Conservation (phyloP, 2,797 vertebrate species). For the Catharus ustulatus region DNA sequence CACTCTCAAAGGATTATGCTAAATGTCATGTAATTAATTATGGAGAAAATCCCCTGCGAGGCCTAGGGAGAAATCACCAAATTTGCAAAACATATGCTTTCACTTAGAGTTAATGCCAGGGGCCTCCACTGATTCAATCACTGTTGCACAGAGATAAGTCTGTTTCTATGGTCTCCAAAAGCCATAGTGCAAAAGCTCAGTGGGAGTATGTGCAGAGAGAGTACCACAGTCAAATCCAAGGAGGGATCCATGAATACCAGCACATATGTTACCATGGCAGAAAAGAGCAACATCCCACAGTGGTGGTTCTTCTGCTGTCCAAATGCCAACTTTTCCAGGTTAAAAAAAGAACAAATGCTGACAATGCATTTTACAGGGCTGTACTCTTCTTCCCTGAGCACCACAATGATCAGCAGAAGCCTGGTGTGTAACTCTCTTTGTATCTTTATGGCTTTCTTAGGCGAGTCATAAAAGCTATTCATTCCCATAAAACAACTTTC, state of each 20-base stretch:
- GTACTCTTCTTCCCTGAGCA: not conserved
- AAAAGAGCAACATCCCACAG: not conserved
- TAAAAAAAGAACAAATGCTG: not conserved
- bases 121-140: not conserved
- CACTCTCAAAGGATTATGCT: constrained; percentile 48
- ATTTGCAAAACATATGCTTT: constrained; percentile 27
- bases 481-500: constrained; percentile 47
- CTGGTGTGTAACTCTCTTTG: constrained; percentile 2
- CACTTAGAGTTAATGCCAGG: not conserved
- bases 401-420: not conserved
- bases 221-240: not conserved
- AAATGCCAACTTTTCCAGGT: not conserved
- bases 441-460: constrained; percentile 34
- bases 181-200: not conserved
- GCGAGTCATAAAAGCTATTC: constrained; percentile 35
- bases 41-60: not conserved
- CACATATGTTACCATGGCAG: rapidly evolving
- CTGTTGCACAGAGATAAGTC: not conserved
- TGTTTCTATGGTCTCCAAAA: not conserved
- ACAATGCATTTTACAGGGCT: not conserved
- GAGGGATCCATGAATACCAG: not conserved
- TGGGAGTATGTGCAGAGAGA: not conserved
- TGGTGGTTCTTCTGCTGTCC: not conserved
- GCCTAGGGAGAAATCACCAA: not conserved
- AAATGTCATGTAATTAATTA: constrained; percentile 50